Percentiles rank a stretch among this genome's conserved stretches.
Evolutionary conservation across 2,113 vertebrate species (phyloP).

Genomic region (Brienomyrus longianalis): DNA sequence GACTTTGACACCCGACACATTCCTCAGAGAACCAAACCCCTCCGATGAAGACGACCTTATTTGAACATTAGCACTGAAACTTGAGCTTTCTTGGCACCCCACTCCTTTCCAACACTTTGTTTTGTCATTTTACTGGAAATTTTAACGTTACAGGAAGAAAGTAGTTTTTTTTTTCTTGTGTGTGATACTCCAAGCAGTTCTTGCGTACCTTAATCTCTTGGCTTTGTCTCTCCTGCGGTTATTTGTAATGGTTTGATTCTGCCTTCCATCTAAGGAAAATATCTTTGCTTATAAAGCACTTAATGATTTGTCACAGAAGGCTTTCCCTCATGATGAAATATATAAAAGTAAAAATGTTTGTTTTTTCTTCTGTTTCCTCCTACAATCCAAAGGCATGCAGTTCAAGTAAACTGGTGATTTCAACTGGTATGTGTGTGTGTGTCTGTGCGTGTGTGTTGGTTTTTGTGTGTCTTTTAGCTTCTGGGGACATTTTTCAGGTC

Average conservation of each 20-base stretch:
- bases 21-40: neutral
- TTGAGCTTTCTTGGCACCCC: neutral
- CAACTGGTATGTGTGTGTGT: neutral
- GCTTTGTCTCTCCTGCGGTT: neutral
- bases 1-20: slow-evolving; percentile 10
- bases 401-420: neutral
- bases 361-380: neutral
- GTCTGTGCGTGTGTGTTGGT: neutral
- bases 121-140: neutral
- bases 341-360: neutral
- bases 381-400: neutral
- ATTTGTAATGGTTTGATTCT: neutral
- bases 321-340: neutral
- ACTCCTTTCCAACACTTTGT: neutral
- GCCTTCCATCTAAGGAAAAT: neutral
- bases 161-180: neutral
- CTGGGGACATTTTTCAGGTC: neutral
- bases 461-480: neutral
- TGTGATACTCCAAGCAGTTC: neutral
- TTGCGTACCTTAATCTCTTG: neutral
- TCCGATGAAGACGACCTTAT: neutral
- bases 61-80: neutral
- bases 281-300: neutral
- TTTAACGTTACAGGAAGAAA: neutral
- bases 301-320: neutral